Conservation (phyloP, 2,888 invertebrate species). For the Diplazon laetatorius region DNA sequence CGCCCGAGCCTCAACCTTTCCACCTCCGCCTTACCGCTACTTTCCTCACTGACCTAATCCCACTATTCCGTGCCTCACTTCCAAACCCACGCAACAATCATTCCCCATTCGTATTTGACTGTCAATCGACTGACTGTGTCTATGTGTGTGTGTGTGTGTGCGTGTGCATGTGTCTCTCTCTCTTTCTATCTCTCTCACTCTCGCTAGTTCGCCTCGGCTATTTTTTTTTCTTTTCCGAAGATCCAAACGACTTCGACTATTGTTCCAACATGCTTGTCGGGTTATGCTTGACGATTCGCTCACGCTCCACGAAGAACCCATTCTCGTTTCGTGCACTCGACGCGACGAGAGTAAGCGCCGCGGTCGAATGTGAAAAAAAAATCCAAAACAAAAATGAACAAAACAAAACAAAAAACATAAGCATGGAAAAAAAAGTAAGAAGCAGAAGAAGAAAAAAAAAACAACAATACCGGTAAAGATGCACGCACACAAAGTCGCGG, state of each 20-base stretch:
- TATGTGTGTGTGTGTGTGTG: too few species aligned
- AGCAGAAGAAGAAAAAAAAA: not conserved
- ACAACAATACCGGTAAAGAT: not conserved
- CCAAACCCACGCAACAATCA: not conserved
- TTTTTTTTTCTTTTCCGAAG: too few species aligned
- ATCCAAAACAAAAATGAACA: constrained; percentile 10
- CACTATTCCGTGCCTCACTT: not conserved
- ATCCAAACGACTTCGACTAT: not conserved
- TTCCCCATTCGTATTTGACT: not conserved
- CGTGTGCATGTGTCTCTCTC: too few species aligned
- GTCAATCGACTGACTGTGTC: too few species aligned
- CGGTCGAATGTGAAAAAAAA: not conserved
- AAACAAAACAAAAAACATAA: too few species aligned
- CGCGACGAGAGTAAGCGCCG: not conserved
- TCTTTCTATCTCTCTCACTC: too few species aligned
- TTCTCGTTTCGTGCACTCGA: not conserved
- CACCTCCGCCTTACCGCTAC: not conserved
- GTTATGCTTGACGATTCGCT: not conserved
- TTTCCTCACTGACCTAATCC: constrained; percentile 40
- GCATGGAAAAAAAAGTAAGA: too few species aligned
- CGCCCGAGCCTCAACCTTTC: not conserved
- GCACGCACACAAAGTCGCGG: not conserved
- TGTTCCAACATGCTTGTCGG: not conserved
- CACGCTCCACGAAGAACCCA: not conserved
- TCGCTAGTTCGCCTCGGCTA: constrained; percentile 1